These are phyloP conservation scores for Orchestes rusci DNA, from an alignment of 2,888 invertebrate species.

Conservation along the genomic window DNA sequence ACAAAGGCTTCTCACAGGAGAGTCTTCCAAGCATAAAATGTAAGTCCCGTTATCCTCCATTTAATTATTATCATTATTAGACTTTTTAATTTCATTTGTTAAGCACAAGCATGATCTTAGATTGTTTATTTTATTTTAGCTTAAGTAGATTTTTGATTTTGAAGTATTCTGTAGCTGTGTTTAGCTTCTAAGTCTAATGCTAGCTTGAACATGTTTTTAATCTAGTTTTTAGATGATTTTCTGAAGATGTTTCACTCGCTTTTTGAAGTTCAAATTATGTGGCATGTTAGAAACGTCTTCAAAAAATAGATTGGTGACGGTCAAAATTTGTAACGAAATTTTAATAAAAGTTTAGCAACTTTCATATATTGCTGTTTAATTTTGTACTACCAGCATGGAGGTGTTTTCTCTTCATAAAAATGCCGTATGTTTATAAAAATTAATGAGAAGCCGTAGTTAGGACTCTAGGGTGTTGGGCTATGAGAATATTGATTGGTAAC, in stretches of 20 bases:
- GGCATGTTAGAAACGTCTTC: conserved; percentile 17
- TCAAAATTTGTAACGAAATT: conserved; percentile 21
- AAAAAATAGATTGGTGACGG: conserved; percentile 19
- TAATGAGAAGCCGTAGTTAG: too few species aligned
- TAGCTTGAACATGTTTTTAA: conserved; percentile 14
- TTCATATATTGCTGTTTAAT: conserved; percentile 15
- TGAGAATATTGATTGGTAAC: not conserved
- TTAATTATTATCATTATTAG: conserved; percentile 10
- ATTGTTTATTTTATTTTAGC: conserved; percentile 13
- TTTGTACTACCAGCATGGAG: conserved; percentile 17
- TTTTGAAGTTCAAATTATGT: too few species aligned
- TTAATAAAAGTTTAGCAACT: conserved; percentile 22
- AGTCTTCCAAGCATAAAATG: conserved; percentile 42
- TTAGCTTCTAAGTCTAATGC: conserved; percentile 20
- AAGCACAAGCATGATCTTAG: conserved; percentile 3
- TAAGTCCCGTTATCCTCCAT: conserved; percentile 35
- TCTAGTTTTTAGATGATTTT: conserved; percentile 18
- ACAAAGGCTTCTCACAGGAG: conserved; percentile 41
- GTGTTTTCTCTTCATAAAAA: too few species aligned
- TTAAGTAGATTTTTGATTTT: conserved; percentile 18
- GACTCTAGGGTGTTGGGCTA: conserved; percentile 20
- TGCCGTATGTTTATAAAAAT: too few species aligned
- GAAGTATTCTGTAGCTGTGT: conserved; percentile 19
- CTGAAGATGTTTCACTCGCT: conserved; percentile 20
- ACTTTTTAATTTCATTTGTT: conserved; percentile 12